Conservation (phyloP, 2,113 vertebrate genomes). For the Macquaria australasica region DNA sequence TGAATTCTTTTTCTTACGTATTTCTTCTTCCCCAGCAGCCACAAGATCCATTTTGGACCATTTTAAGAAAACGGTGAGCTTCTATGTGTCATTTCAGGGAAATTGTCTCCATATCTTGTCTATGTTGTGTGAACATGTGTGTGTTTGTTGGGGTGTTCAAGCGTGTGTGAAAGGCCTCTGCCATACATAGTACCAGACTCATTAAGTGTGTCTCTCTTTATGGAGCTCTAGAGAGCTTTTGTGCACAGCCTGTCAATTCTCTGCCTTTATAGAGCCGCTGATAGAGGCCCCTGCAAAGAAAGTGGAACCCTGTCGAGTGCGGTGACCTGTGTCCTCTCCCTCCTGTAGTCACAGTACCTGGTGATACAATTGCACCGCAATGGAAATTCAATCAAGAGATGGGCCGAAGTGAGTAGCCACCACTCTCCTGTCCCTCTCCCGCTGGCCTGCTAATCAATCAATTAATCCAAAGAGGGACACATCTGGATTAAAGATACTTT, state of each 20-base stretch:
- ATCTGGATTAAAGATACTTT: constrained; percentile 64
- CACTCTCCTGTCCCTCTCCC: constrained; percentile 46
- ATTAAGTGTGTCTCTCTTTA: constrained; percentile 34
- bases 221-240: constrained; percentile 49
- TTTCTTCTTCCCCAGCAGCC: neutral
- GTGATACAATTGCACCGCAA: constrained; percentile 77
- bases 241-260: constrained; percentile 57
- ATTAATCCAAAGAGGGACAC: constrained; percentile 54
- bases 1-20: constrained; percentile 58
- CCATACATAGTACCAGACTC: constrained; percentile 13
- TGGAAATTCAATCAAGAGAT: constrained; percentile 86
- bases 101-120: neutral
- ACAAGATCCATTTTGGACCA: neutral
- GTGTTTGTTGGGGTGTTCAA: constrained; percentile 2
- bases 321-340: constrained; percentile 69
- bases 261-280: constrained; percentile 42
- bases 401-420: constrained; percentile 61
- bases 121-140: neutral
- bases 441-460: constrained; percentile 52
- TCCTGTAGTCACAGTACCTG: constrained; percentile 54
- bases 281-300: constrained; percentile 63
- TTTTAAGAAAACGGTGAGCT: neutral
- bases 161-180: constrained; percentile 18
- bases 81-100: neutral
- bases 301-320: constrained; percentile 71